phyloP scores from a whole-genome alignment of 2,888 invertebrate species.

The Drosophila ochracea region DNA sequence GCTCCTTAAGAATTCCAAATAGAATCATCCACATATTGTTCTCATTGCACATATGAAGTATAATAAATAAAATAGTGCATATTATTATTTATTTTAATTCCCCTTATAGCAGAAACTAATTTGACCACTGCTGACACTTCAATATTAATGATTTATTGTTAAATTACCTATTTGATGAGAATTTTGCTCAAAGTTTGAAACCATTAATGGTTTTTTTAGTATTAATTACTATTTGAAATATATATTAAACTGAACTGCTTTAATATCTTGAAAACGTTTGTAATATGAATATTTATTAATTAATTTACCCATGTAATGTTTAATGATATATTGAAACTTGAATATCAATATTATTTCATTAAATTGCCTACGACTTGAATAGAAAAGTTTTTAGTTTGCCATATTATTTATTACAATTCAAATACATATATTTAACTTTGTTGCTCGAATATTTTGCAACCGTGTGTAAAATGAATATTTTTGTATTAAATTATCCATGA shows the following conservation, averaged over 20 bases:
- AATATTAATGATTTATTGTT: not conserved
- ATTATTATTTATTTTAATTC: too few relatives aligned
- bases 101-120: not conserved
- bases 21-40: not conserved
- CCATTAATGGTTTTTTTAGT: not conserved
- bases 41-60: not conserved
- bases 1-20: not conserved
- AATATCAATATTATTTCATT: not conserved
- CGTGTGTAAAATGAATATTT: not conserved
- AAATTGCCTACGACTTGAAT: not conserved
- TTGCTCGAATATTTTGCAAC: not conserved
- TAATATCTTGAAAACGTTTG: not conserved
- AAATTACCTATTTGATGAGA: not conserved
- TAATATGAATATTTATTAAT: not conserved
- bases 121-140: not conserved
- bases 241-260: not conserved
- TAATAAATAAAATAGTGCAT: not conserved
- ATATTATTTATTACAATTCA: not conserved
- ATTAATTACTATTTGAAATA: not conserved
- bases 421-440: not conserved
- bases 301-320: not conserved
- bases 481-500: not conserved
- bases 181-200: not conserved
- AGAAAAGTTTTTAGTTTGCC: not conserved
- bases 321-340: not conserved